phyloP scores from a whole-genome alignment of 2,888 invertebrate genomes.

The Sinotaia quadrata region DNA sequence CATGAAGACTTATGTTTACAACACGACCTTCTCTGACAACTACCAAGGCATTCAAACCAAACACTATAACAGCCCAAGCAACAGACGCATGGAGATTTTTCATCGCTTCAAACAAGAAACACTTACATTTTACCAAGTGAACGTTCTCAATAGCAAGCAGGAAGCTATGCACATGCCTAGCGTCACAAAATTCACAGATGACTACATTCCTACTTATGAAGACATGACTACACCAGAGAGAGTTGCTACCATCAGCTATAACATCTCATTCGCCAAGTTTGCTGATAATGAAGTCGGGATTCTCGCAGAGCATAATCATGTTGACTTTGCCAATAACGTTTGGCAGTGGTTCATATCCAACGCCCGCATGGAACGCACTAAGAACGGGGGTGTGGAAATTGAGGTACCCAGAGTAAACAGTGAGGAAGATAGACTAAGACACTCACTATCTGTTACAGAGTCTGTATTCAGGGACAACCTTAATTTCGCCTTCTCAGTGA shows the following conservation, averaged over 20 bases:
- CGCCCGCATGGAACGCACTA: conserved; percentile 88
- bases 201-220: conserved; percentile 68
- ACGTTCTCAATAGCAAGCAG: conserved; percentile 52
- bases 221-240: conserved; percentile 79
- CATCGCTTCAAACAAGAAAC: conserved; percentile 64
- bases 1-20: conserved; percentile 46
- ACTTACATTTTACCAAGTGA: conserved; percentile 55
- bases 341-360: conserved; percentile 95
- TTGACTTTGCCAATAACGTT: conserved; percentile 95
- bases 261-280: conserved; percentile 88
- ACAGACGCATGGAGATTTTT: conserved; percentile 68
- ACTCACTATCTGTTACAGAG: conserved; percentile 88
- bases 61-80: conserved; percentile 71
- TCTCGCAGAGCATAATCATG: conserved; percentile 89
- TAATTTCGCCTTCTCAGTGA: conserved; percentile 87
- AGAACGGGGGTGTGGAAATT: conserved; percentile 88
- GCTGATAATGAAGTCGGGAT: conserved; percentile 88
- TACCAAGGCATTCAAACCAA: conserved; percentile 66
- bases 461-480: conserved; percentile 90
- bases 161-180: conserved; percentile 70
- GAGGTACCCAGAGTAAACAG: conserved; percentile 86
- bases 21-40: conserved; percentile 58
- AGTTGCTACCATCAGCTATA: conserved; percentile 90
- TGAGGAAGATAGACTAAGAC: conserved; percentile 71
- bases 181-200: conserved; percentile 69